Conservation (phyloP, 2,888 invertebrate species). For the Therioaphis trifolii region DNA sequence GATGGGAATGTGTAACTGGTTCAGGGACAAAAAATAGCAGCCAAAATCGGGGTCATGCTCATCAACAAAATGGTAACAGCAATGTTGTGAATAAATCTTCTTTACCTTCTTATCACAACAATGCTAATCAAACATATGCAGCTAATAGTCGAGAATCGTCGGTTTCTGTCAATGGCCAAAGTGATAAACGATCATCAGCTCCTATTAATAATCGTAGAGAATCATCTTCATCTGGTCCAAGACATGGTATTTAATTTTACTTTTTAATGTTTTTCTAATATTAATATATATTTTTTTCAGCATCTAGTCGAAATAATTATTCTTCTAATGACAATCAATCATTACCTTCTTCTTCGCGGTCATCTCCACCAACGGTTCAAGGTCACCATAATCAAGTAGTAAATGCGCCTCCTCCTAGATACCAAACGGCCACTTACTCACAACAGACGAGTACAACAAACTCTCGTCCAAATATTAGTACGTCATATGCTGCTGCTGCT, state of each 20-base stretch:
- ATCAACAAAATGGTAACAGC: conserved; percentile 59
- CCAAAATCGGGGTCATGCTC: conserved; percentile 53
- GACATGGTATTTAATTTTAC: conserved; percentile 41
- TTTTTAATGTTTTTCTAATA: neutral
- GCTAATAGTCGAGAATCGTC: conserved; percentile 51
- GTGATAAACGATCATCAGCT: conserved; percentile 55
- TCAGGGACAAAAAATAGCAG: conserved; percentile 54
- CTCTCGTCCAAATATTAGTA: conserved; percentile 55
- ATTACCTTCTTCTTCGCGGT: conserved; percentile 51
- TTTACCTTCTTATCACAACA: conserved; percentile 48
- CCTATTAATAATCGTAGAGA: conserved; percentile 55
- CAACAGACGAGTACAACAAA: conserved; percentile 54
- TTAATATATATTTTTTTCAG: conserved; percentile 26
- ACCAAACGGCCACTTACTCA: conserved; percentile 52
- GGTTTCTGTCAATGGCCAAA: conserved; percentile 54
- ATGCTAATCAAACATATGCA: conserved; percentile 55
- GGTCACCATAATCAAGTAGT: conserved; percentile 54
- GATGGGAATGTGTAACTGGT: conserved; percentile 60
- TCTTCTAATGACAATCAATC: conserved; percentile 60
- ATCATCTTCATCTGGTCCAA: conserved; percentile 53
- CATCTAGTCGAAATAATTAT: conserved; percentile 47
- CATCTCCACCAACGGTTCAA: conserved; percentile 54
- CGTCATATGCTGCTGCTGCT: conserved; percentile 59
- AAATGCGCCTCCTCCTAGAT: conserved; percentile 40
- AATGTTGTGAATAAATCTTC: conserved; percentile 53